Evolutionary conservation across 1,140 invertebrate genomes (phyloP), one percentile per base, ranked within the genome.

Genomic region (Tetragnatha versicolor): DNA sequence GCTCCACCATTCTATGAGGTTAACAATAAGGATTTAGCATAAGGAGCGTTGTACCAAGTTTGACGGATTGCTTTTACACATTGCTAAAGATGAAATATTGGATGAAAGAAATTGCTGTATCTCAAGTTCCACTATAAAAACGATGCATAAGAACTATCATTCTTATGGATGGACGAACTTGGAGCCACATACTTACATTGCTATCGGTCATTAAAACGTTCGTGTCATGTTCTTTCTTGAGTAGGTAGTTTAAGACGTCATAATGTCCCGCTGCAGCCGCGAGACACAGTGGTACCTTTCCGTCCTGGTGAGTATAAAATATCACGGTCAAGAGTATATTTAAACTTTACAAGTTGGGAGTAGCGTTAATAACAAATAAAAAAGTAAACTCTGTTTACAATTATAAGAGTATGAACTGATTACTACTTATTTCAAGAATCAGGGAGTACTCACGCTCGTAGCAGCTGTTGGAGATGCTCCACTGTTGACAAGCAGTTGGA

Each of bases 151-250:
- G n/a, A n/a, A n/a, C n/a, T n/a, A n/a, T n/a, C n/a, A n/a, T n/a
- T n/a, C n/a, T n/a, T n/a, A n/a, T n/a, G n/a, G n/a, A n/a, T n/a
- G n/a, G n/a, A n/a, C n/a, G n/a, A n/a, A n/a, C n/a, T n/a, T n/a
- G n/a, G n/a, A n/a, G n/a, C n/a, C n/a, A n/a, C n/a, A n/a, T n/a
- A 72, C 82, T 80, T 84, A 93, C 92, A 87, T 94, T 92, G 85
- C 93, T 92, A 85, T 99, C 97, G 82, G 99, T 97, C 94, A 99
- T 98, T 0, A 99, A 87, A 1, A 92, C 91, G 82, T 98, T 95
- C 0, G 96, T 97, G 83, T 98, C 97, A 85, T 99, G 97, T 84
- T 99, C 97, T 86, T 98, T 97, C 82, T 95, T 94, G 88, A 99
- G 91, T 35, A 99, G 88, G 86, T 97, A 99, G 84, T 95, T 94